Percentiles rank a stretch among this genome's conserved stretches.
These are phyloP conservation scores for Hemicrepidius hirtus DNA, from an alignment of 2,888 invertebrate genomes.

Conservation along the genomic window DNA sequence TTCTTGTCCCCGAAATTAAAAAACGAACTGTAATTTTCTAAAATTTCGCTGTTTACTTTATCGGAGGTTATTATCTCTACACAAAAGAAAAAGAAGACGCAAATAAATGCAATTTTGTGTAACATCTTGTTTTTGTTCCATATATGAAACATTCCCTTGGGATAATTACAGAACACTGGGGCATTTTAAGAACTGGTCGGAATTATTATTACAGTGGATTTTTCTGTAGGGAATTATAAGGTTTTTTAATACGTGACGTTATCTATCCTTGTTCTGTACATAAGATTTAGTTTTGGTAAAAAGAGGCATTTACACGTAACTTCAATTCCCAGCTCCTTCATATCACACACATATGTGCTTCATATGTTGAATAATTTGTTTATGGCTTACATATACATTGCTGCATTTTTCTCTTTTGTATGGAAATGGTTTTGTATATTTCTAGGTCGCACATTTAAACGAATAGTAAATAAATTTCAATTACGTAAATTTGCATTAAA, in stretches of 20 bases:
- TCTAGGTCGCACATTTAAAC: neutral
- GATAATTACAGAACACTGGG: constrained; percentile 26
- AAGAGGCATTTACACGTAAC: neutral
- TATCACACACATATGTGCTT: constrained; percentile 28
- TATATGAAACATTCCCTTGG: constrained; percentile 5
- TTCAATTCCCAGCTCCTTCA: neutral
- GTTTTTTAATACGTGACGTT: neutral
- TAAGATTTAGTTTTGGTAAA: neutral
- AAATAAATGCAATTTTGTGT: constrained; percentile 1
- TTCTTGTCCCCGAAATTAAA: constrained; percentile 70
- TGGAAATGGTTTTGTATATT: neutral
- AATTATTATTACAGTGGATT: constrained; percentile 27
- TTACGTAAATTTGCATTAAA: no score
- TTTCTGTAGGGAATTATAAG: constrained; percentile 14
- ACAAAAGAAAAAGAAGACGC: neutral
- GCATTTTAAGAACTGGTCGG: constrained; percentile 25
- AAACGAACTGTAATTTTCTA: constrained; percentile 66
- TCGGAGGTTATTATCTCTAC: neutral
- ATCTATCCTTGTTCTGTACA: neutral
- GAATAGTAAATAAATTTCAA: neutral
- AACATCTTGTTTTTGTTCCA: constrained; percentile 6
- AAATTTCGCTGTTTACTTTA: constrained; percentile 30
- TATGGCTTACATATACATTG: constrained; percentile 17
- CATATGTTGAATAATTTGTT: constrained; percentile 31
- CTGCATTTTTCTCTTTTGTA: constrained; percentile 26